Evolutionary conservation across 1,140 invertebrate species (phyloP).

Genomic region (Papilio helenus): DNA sequence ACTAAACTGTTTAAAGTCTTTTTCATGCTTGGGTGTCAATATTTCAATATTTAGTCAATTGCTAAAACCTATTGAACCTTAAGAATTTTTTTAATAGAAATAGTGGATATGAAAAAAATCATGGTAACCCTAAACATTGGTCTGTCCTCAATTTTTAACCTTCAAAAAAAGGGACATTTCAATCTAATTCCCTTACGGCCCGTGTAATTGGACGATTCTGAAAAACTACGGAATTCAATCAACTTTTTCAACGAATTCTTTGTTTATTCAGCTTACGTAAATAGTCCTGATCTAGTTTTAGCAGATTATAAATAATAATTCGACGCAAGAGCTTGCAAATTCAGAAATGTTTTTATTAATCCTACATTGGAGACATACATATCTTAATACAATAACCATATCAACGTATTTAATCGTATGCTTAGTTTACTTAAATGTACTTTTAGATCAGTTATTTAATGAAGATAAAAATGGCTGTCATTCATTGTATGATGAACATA

Average conservation of each 20-base stretch:
- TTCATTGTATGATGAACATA: background rate
- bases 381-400: background rate
- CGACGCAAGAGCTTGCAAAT: background rate
- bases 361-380: background rate
- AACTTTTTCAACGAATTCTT: conserved; percentile 13
- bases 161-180: conserved; percentile 34
- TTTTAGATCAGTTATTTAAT: no score
- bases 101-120: background rate
- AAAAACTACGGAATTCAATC: conserved; percentile 22
- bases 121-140: conserved; percentile 27
- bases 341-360: no score
- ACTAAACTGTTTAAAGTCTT: background rate
- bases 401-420: background rate
- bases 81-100: background rate
- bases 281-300: background rate
- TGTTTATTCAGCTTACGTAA: background rate
- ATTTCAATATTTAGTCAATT: background rate
- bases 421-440: no score
- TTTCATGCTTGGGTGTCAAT: background rate
- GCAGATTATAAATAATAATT: background rate
- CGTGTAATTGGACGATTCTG: conserved; percentile 18
- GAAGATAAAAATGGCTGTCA: background rate
- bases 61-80: background rate
- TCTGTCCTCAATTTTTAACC: conserved; percentile 31
- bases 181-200: conserved; percentile 29